Base-by-base conservation (phyloP, 23 tunicate genomes). In the Halocynthia roretzi region DNA sequence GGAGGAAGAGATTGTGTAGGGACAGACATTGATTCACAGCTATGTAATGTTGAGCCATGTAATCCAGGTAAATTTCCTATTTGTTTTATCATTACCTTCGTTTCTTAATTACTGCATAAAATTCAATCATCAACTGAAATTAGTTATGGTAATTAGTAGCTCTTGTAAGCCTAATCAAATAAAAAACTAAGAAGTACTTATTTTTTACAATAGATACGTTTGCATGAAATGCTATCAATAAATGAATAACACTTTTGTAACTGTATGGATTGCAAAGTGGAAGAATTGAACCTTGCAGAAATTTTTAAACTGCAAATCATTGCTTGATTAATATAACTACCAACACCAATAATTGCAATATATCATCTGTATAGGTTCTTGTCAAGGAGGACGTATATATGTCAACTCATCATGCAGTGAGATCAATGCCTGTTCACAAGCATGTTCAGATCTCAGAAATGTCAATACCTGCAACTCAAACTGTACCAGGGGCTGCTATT, bases 1-100 rank as follows among this genome's bases (percentile, higher is more conserved):
- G 89, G 96, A 8, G 96, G 96, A 19, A 80, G 23, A 69, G 76
- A 76, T 50, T 89, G 96, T 52, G 53, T 67, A 5, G 96, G 96
- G 8, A 65, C 60, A 51, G 61, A 67, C 69, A 62, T 87, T 14
- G 88, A 89, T 62, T 77, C 87, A 8, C 61, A 61, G 64, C 23
- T 84, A 8, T 89, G 96, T 75, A 84, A 80, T 53, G 50, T 56
- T 8, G 19, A 40, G 54, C 96, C 96, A 6, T 89, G 96, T 70
- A 44, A 49, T 7, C 80, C 84, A 60, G 84, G 87, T 83, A 76
- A 81, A 67, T 8, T 40, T 68, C 17, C 52, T 68, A 65, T 8
- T 50, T 64, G 18, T 61, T 44, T 18, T 18, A 21, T 17, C 15
- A 11, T 20, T 21, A 15, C 52, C 2, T 48, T 1, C 22, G 18